Evolutionary conservation across 2,113 vertebrate species (phyloP), one percentile per base, ranked within the genome.

Genomic region (Romanogobio albipinnatus): DNA sequence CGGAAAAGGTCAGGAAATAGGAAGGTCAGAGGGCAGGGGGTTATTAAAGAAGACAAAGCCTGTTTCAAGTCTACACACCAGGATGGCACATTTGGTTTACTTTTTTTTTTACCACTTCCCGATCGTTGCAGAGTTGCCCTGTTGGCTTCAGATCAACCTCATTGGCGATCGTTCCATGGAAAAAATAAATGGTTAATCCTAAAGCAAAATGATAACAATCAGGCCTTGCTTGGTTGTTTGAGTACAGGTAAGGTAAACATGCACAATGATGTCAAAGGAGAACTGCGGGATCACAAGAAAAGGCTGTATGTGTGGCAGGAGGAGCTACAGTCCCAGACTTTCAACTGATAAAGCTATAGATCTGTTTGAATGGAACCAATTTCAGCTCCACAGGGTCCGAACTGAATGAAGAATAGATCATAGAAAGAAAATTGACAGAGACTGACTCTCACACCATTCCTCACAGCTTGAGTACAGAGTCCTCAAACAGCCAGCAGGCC

Each of bases 141-240:
- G 49, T 11, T 5, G 17, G 5, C 56, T 36, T 51, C 1, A 58
- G 36, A 36, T 33, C 22, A 51, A 68, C 47, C 45, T 26, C 19
- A 36, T 33, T 61, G 56, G 9, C 36, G 93, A 91, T 91, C 92
- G 93, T 89, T 92, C 93, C 94, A 96, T 94, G 94, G 94, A 93
- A 94, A 96, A 94, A 95, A 92, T 82, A 85, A 85, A 39, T 2
- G 39, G 53, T 83, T 45, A 58, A 36, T 26, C 39, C 94, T 92
- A 91, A 92, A 93, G 94, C 94, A 95, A 91, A 94, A 84, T 90
- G 93, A 96, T 95, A 94, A 92, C 94, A 95, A 93, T 93, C 93
- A 87, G 90, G 89, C 0, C 61, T 56, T 56, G 22, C 15, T 70
- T 33, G 66, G 61, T 76, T 59, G 39, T 76, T 78, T 82, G 49